These are phyloP conservation scores for Falcunculus frontatus DNA, from an alignment of 2,113 vertebrate species.

Conservation along the genomic window DNA sequence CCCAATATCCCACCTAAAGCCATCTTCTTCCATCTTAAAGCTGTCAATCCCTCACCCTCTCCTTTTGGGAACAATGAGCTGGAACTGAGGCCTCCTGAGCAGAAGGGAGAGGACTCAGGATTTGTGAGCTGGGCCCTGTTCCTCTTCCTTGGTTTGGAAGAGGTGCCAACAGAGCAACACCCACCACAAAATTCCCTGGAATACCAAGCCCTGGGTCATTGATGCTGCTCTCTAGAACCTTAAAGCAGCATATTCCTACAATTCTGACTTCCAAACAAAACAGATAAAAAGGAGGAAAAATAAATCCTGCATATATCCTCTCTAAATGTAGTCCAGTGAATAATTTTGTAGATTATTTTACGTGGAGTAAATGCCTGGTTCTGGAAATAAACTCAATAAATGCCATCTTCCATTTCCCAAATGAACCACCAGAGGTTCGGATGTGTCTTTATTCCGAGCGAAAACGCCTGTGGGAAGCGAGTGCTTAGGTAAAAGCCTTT, in stretches of 20 bases:
- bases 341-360: not conserved
- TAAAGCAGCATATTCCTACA: not conserved
- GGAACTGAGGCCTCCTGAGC: not conserved
- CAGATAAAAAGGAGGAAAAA: not conserved
- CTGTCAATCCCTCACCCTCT: not conserved
- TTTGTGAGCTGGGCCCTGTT: not conserved
- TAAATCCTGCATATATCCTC: accelerated
- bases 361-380: not conserved
- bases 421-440: not conserved
- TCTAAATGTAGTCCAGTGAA: accelerated
- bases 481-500: constrained; percentile 8
- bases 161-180: not conserved
- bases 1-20: not conserved
- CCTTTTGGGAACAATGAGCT: not conserved
- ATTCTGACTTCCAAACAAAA: not conserved
- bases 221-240: too few species aligned
- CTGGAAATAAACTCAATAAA: not conserved
- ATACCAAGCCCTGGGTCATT: not conserved
- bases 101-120: not conserved
- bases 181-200: not conserved
- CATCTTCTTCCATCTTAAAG: not conserved
- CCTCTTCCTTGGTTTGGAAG: not conserved
- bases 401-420: not conserved
- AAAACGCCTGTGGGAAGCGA: not conserved
- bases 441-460: not conserved